Percentiles rank a stretch among this genome's conserved stretches.
These are phyloP conservation scores for Drosophila ercepeae DNA, from an alignment of 1,140 invertebrate genomes.

Conservation along the genomic window DNA sequence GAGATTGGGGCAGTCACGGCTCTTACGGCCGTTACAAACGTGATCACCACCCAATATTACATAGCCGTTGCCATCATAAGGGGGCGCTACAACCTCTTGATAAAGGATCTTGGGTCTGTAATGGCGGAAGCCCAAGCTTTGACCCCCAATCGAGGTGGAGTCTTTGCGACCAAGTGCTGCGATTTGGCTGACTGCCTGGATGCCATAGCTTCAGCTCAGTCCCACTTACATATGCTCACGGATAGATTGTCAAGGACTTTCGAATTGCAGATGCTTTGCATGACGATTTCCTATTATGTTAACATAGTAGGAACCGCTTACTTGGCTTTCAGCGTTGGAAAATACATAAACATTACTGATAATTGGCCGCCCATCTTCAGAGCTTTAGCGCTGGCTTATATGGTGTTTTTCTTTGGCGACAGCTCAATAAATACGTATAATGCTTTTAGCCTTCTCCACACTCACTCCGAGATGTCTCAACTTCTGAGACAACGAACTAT, in stretches of 20 bases:
- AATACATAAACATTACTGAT: neutral
- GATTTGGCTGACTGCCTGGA: slow-evolving; percentile 52
- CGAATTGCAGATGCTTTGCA: slow-evolving; percentile 25
- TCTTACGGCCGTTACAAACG: slow-evolving; percentile 23
- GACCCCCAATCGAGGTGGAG: slow-evolving; percentile 8
- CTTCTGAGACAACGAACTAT: slow-evolving; percentile 25
- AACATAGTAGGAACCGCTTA: slow-evolving; percentile 16
- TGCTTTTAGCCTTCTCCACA: slow-evolving; percentile 10
- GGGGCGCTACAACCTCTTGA: slow-evolving; percentile 37
- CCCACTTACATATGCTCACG: slow-evolving; percentile 16
- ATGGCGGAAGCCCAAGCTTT: slow-evolving; percentile 7
- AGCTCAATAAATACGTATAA: slow-evolving; percentile 8
- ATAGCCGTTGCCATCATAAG: slow-evolving; percentile 37
- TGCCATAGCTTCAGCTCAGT: slow-evolving; percentile 23
- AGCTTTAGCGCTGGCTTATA: neutral
- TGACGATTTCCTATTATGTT: slow-evolving; percentile 21
- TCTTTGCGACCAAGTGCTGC: slow-evolving; percentile 43
- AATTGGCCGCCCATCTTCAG: neutral
- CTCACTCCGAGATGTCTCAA: slow-evolving; percentile 6
- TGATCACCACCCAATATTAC: slow-evolving; percentile 39
- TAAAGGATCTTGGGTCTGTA: slow-evolving; percentile 11
- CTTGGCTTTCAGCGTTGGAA: slow-evolving; percentile 2
- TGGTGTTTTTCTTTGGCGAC: slow-evolving; percentile 29
- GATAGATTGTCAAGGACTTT: slow-evolving; percentile 18
- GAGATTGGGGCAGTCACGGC: neutral